These are phyloP conservation scores for Pseudochromis fuscus DNA, from an alignment of 2,797 vertebrate genomes.

Conservation along the genomic window DNA sequence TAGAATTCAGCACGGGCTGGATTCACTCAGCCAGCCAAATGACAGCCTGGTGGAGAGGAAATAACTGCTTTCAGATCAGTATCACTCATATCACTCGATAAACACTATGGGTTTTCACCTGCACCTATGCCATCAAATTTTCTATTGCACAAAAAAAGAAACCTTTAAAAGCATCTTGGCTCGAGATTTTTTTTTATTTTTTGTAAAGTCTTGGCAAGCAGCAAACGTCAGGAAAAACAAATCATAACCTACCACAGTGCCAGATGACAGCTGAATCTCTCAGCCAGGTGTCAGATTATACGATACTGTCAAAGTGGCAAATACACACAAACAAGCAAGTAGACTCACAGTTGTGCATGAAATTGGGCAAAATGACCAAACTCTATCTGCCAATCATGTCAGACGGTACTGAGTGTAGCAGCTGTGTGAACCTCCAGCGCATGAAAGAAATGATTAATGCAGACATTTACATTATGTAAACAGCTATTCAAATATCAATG, in stretches of 20 bases:
- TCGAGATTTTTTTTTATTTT: conserved; percentile 41
- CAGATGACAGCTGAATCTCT: conserved; percentile 56
- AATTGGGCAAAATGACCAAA: conserved; percentile 15
- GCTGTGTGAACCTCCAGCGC: background rate
- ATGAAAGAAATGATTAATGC: background rate
- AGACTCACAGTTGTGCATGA: conserved; percentile 4
- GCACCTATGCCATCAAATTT: conserved; percentile 57
- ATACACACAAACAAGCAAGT: conserved; percentile 22
- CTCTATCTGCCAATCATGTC: background rate
- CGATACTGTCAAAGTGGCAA: conserved; percentile 38
- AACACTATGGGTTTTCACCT: conserved; percentile 70
- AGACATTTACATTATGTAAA: background rate
- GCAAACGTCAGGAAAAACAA: conserved; percentile 58
- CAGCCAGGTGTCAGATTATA: conserved; percentile 35
- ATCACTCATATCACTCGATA: conserved; percentile 77
- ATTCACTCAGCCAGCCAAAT: conserved; percentile 72
- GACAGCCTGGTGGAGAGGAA: conserved; percentile 71
- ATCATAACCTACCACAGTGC: conserved; percentile 38
- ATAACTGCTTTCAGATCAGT: conserved; percentile 78
- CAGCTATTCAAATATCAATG: background rate
- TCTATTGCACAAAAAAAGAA: conserved; percentile 50
- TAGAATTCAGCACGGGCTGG: conserved; percentile 60
- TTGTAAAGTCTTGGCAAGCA: conserved; percentile 50
- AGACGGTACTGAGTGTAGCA: background rate
- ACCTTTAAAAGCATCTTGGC: conserved; percentile 54